These are phyloP conservation scores for Cataglyphis altisquamis DNA, from an alignment of 2,888 invertebrate genomes.

Conservation along the genomic window DNA sequence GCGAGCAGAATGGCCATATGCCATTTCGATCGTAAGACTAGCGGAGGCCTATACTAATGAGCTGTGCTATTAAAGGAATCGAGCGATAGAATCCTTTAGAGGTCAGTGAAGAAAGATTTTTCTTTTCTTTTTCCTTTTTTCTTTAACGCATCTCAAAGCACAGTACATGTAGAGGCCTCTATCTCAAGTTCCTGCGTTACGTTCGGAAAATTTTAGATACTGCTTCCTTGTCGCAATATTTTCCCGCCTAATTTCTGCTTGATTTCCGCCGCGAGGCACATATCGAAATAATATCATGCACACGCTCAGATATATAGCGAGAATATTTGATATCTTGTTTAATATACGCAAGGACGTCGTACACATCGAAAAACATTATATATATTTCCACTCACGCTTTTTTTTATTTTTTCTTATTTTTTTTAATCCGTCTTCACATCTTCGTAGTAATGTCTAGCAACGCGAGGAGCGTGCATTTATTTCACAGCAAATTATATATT, in stretches of 20 bases:
- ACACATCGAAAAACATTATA: slow-evolving; percentile 64
- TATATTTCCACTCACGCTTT: slow-evolving; percentile 65
- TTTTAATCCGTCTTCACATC: slow-evolving; percentile 9
- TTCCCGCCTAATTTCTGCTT: slow-evolving; percentile 24
- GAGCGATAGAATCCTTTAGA: slow-evolving; percentile 66
- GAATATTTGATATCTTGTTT: slow-evolving; percentile 67
- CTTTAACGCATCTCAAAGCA: slow-evolving; percentile 59
- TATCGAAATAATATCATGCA: slow-evolving; percentile 71
- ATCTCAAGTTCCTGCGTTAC: slow-evolving; percentile 70
- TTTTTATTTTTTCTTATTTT: background rate
- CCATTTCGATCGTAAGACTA: slow-evolving; percentile 84
- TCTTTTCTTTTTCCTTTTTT: slow-evolving; percentile 37
- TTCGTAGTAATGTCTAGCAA: slow-evolving; percentile 27
- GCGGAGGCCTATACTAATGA: slow-evolving; percentile 84
- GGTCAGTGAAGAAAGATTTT: slow-evolving; percentile 69
- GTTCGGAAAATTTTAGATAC: slow-evolving; percentile 39
- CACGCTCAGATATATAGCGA: slow-evolving; percentile 62
- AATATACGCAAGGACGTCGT: slow-evolving; percentile 63
- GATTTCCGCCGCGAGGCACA: slow-evolving; percentile 66
- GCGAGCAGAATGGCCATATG: slow-evolving; percentile 80
- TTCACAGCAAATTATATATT: slow-evolving; percentile 66
- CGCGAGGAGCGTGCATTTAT: slow-evolving; percentile 35
- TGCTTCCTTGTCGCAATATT: slow-evolving; percentile 14
- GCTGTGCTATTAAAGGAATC: slow-evolving; percentile 70
- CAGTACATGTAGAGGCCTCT: slow-evolving; percentile 80